These are phyloP conservation scores for Gallinago stenura DNA, from an alignment of 2,797 vertebrate species.

Conservation along the genomic window DNA sequence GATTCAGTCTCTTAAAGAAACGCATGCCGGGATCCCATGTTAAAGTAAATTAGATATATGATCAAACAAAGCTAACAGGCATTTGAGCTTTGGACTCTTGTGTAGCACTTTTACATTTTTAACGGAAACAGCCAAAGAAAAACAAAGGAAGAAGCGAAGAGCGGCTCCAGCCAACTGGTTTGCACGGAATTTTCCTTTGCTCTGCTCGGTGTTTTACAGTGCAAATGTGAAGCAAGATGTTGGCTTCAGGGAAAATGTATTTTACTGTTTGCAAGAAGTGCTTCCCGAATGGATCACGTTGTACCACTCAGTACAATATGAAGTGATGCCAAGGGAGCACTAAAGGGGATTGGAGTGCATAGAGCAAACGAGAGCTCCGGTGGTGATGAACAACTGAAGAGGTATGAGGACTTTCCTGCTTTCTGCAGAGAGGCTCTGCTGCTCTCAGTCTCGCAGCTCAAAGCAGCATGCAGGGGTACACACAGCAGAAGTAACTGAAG, in stretches of 20 bases:
- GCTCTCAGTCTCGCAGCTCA: background rate
- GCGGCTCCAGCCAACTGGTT: background rate
- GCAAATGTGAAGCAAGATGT: background rate
- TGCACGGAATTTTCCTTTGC: background rate
- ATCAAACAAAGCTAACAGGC: constrained; percentile 21
- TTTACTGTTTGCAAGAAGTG: constrained; percentile 13
- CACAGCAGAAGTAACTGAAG: background rate
- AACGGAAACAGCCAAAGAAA: constrained; percentile 5
- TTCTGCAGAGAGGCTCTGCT: background rate
- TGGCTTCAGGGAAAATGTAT: constrained; percentile 17
- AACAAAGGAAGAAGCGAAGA: background rate
- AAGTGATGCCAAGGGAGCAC: background rate
- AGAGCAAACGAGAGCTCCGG: background rate
- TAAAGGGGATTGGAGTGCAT: background rate
- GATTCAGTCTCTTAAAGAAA: constrained; percentile 54
- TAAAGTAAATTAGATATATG: constrained; percentile 63
- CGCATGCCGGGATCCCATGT: background rate
- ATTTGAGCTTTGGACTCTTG: background rate
- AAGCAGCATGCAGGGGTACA: background rate
- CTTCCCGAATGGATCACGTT: constrained; percentile 8
- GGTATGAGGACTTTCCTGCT: background rate
- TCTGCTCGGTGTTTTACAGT: background rate
- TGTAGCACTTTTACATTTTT: constrained; percentile 6
- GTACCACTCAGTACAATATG: background rate
- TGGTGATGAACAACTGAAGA: background rate